Conservation (phyloP, 2,888 invertebrate species). For the Caenorhabditis sp. region DNA sequence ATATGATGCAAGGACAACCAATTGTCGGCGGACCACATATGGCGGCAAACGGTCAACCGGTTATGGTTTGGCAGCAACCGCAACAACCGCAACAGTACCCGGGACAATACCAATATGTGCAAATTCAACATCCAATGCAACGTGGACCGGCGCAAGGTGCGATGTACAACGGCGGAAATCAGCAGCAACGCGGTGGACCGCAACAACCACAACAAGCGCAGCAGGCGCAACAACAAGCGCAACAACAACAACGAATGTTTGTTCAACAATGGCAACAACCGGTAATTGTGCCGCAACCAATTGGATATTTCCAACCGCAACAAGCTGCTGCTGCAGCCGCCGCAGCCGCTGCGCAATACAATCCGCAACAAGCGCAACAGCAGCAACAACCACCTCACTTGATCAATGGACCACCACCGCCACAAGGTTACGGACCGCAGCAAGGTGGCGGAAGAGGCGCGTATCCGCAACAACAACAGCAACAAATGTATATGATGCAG, state of each 20-base stretch:
- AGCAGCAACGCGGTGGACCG: not conserved
- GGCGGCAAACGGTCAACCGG: not conserved
- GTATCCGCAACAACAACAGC: slow-evolving; percentile 12
- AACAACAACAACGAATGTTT: not conserved
- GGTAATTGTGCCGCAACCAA: not conserved
- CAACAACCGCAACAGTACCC: slow-evolving; percentile 2
- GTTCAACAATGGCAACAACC: not conserved
- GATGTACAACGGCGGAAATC: not conserved
- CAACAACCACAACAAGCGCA: not conserved
- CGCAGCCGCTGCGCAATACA: slow-evolving; percentile 3
- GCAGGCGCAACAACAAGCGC: not conserved
- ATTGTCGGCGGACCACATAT: not conserved
- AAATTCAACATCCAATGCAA: not conserved
- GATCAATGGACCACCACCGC: slow-evolving; percentile 9
- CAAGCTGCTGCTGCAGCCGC: not conserved
- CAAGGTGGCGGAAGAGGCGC: not conserved
- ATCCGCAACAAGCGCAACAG: slow-evolving; percentile 2
- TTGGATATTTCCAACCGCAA: slow-evolving; percentile 7
- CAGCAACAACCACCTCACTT: slow-evolving; percentile 3
- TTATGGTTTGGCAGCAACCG: not conserved
- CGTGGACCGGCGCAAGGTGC: not conserved
- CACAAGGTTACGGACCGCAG: slow-evolving; percentile 6
- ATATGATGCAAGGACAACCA: slow-evolving; percentile 3
- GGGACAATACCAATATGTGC: not conserved
- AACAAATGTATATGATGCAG: not conserved